Base-by-base conservation (phyloP, 1,140 invertebrate species). In the Bicyclus anynana region DNA sequence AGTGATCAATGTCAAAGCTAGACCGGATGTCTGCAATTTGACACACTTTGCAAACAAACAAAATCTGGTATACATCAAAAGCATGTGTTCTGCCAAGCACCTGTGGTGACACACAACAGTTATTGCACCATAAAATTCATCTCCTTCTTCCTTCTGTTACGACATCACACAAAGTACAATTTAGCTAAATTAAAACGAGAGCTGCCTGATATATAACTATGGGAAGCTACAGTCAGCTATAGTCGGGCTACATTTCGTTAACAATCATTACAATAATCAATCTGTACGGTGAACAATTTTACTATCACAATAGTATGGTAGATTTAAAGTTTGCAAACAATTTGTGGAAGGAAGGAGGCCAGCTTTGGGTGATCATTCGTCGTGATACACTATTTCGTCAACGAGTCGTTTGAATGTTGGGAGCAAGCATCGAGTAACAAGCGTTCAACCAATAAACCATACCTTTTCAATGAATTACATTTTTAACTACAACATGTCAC, bases 341-440 rank as follows among this genome's bases (percentile, higher is more conserved):
- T 95, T 94, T 94, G 94, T 94, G 93, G 57, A 93, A 94, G 93
- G 94, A 93, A 93, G 94, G 93, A 93, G 93, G 92, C 93, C 91
- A 91, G 91, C 90, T 91, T 91, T 90, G 90, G 90, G 90, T 89
- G 70, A 65, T 61, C 58, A 51, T 67, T 33, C n/a, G 55, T 61
- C 51, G 55, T 63, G 48, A 53, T 57, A 74, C 63, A 66, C 75
- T 74, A 65, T 72, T 74, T 77, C 64, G 67, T 83, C 72, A 62
- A 78, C 70, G 77, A 69, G 63, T 74, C 67, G 69, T 61, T 68
- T 59, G 27, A 37, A 57, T 53, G 52, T 71, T 61, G 65, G 58
- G 75, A 80, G 82, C 82, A 82, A 85, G 80, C 80, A 80, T 76
- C 42, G 53, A 59, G 65, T 68, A 71, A 71, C 65, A 77, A 82